Evolutionary conservation across 2,797 vertebrate genomes (phyloP), one percentile per base, ranked within the genome.

Genomic region (Takifugu rubripes): DNA sequence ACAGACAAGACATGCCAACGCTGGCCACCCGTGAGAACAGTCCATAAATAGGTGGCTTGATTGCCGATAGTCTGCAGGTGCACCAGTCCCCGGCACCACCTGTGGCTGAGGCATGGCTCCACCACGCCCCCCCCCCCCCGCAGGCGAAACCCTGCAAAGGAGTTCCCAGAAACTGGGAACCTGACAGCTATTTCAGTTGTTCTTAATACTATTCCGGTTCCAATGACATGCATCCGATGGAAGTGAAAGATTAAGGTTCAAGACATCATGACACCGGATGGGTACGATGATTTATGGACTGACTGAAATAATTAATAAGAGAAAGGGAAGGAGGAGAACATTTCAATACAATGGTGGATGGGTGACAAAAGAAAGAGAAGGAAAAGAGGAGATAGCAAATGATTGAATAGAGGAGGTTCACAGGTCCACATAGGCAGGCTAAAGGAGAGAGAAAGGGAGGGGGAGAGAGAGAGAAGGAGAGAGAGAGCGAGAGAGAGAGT

Each of bases 231-330:
- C 45, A n/a, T n/a, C n/a, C n/a, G 52, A 66, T 25, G 50, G 8
- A 0, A n/a, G 52, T n/a, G 15, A 21, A 8, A 57, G 26, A 63
- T 57, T 40, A 57, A 33, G 31, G 31, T 33, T 33, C 31, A 10
- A 10, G 31, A 33, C 31, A 10, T 33, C 43, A 44, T 5, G 3
- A 12, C 43, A 59, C 42, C 31, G 56, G 45, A 61, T 26, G 52
- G 52, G 61, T 60, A 52, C 52, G 26, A 42, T 71, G 72, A 77
- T 56, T 84, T 77, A 84, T 75, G 50, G 66, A 65, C 47, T 36
- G 72, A 64, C 51, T 59, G 52, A 65, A 70, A 77, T 77, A 79
- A 82, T 59, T 70, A 65, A 64, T 5, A 1, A 49, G 59, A 60
- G 33, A 17, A 40, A 12, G 55, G 21, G 43, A 27, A 26, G 25